These are phyloP conservation scores for Homalodisca vitripennis DNA, from an alignment of 1,140 invertebrate genomes.

Conservation along the genomic window DNA sequence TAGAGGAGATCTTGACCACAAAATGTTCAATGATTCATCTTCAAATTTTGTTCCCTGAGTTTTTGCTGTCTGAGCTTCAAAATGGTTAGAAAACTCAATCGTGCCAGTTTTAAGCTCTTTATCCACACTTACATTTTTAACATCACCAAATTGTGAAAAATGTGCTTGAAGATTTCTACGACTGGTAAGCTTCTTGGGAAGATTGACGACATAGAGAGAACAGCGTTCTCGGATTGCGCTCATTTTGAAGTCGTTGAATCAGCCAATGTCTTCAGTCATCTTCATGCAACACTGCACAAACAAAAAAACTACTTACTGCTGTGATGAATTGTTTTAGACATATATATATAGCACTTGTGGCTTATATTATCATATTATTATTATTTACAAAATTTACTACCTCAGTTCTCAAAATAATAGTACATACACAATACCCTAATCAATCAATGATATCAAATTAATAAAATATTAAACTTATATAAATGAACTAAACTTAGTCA, in stretches of 20 bases:
- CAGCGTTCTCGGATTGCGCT: neutral
- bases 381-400: no score
- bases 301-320: neutral
- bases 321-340: no score
- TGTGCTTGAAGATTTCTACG: conserved; percentile 18
- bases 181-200: conserved; percentile 12
- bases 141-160: conserved; percentile 29
- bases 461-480: no score
- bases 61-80: conserved; percentile 18
- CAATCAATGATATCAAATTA: no score
- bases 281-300: conserved; percentile 19
- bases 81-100: neutral
- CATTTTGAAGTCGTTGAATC: conserved; percentile 13
- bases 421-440: no score
- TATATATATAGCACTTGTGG: no score
- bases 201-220: conserved; percentile 1
- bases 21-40: neutral
- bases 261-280: neutral
- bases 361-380: no score
- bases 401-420: no score
- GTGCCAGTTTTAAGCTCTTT: neutral
- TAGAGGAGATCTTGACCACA: neutral
- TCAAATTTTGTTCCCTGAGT: neutral
- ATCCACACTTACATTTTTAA: conserved; percentile 13
- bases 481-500: no score